Conservation (phyloP, 2,113 vertebrate species). For the Leiothrix lutea region DNA sequence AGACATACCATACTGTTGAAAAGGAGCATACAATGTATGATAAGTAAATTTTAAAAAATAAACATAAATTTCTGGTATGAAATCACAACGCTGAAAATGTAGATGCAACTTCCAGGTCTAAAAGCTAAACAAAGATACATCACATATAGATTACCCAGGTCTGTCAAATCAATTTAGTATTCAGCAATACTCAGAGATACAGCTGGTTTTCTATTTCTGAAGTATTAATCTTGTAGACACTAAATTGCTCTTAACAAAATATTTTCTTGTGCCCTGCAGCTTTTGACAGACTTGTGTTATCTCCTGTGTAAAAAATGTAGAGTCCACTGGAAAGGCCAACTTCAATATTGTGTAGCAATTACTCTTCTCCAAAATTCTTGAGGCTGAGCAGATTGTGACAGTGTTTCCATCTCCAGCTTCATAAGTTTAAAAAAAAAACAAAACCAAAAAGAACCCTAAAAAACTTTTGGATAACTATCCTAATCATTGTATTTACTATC, state of each 20-base stretch:
- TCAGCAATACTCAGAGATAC: neutral
- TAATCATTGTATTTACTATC: neutral
- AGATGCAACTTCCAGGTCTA: neutral
- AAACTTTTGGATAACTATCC: neutral
- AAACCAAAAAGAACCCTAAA: too few species aligned
- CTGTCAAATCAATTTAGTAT: neutral
- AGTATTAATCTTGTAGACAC: neutral
- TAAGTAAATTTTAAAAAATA: neutral
- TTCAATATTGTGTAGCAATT: neutral
- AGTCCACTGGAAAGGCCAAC: neutral
- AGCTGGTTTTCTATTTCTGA: slow-evolving; percentile 23
- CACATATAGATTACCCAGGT: neutral
- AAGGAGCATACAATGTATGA: fast-evolving
- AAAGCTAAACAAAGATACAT: neutral
- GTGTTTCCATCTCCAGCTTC: neutral
- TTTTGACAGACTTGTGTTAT: neutral
- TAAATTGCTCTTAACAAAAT: neutral
- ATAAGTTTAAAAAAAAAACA: neutral
- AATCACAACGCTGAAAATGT: neutral
- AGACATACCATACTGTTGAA: neutral
- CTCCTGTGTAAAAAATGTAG: neutral
- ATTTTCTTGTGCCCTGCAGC: neutral
- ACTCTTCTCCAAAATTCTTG: neutral
- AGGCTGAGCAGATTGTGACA: neutral
- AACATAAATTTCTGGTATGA: neutral